Percentiles rank a stretch among this genome's conserved stretches.
Conservation (phyloP, 2,797 vertebrate species). For the Chanos chanos region DNA sequence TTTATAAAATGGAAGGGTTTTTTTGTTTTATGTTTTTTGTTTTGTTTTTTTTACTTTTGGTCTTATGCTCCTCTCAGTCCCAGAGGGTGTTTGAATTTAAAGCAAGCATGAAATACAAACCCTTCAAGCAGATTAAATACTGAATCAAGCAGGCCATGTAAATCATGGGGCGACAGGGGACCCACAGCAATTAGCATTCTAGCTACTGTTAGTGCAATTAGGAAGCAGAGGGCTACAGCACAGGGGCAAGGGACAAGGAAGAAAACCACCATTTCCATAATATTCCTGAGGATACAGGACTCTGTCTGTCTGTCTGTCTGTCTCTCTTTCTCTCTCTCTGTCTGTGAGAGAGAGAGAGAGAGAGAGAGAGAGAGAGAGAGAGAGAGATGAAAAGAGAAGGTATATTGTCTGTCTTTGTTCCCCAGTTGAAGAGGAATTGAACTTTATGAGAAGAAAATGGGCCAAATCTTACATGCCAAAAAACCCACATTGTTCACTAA, state of each 20-base stretch:
- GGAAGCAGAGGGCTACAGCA: slow-evolving; percentile 73
- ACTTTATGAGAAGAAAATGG: slow-evolving; percentile 10
- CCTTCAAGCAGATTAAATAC: slow-evolving; percentile 81
- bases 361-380: slow-evolving; percentile 1
- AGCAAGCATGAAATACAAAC: slow-evolving; percentile 81
- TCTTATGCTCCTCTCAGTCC: slow-evolving; percentile 66
- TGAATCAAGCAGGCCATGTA: slow-evolving; percentile 80
- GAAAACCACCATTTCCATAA: slow-evolving; percentile 71
- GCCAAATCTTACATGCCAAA: slow-evolving; percentile 9
- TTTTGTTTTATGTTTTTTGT: too few species aligned
- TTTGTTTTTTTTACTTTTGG: slow-evolving; percentile 31
- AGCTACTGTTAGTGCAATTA: slow-evolving; percentile 78
- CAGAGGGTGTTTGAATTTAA: slow-evolving; percentile 77
- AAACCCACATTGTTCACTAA: slow-evolving; percentile 2
- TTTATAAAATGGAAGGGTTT: too few species aligned
- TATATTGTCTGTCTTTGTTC: slow-evolving; percentile 13
- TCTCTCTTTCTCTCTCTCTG: background rate
- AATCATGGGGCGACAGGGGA: slow-evolving; percentile 78
- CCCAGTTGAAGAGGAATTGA: slow-evolving; percentile 14
- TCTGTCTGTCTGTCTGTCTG: too few species aligned
- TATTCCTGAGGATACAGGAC: slow-evolving; percentile 60
- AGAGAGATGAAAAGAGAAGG: background rate
- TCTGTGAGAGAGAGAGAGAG: slow-evolving; percentile 16
- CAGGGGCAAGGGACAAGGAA: slow-evolving; percentile 60
- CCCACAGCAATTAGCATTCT: slow-evolving; percentile 75